phyloP scores from a whole-genome alignment of 2,113 vertebrate species.

The Leucoraja erinaceus region DNA sequence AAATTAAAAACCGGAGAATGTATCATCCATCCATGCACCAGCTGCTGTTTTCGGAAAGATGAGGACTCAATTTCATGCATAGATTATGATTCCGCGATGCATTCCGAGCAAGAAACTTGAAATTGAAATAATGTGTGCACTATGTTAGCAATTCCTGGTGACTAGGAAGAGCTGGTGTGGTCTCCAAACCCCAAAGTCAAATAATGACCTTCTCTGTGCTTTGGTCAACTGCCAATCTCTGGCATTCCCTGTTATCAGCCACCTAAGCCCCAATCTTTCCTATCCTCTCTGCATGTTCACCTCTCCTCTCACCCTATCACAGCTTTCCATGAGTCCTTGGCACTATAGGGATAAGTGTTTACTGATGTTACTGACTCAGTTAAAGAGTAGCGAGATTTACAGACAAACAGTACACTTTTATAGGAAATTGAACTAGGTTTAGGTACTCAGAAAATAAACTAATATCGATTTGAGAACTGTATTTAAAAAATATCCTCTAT shows the following conservation, averaged over 20 bases:
- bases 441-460: background rate
- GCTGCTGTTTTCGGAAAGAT: background rate
- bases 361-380: background rate
- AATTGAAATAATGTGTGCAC: background rate
- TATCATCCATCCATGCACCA: background rate
- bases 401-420: background rate
- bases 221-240: too few relatives aligned
- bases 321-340: too few relatives aligned
- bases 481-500: background rate
- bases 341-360: background rate
- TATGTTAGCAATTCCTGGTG: background rate
- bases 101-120: background rate
- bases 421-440: background rate
- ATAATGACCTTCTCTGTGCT: too few relatives aligned
- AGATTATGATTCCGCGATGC: background rate
- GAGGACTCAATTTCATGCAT: background rate
- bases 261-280: background rate
- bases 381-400: background rate
- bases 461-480: background rate
- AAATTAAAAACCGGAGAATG: background rate
- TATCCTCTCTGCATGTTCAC: background rate
- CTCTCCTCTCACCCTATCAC: background rate
- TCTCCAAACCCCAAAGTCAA: background rate
- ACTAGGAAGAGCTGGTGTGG: background rate
- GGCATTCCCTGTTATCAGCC: background rate